These are phyloP conservation scores for Stenodera caucasica DNA, from an alignment of 2,888 invertebrate genomes.

Conservation along the genomic window DNA sequence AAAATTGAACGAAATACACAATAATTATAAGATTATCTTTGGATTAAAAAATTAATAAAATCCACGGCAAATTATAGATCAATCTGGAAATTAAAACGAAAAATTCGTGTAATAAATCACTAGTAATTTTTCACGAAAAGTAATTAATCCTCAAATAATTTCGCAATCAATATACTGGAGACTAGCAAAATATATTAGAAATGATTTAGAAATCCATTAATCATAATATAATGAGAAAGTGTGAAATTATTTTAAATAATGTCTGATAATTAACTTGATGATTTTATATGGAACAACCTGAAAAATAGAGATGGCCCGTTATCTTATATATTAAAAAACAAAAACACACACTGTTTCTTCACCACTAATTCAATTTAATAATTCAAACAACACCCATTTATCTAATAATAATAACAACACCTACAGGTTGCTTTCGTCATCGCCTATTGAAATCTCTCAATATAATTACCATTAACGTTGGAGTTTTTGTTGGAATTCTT, in stretches of 20 bases:
- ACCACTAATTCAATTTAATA: conserved; percentile 5
- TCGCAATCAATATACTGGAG: conserved; percentile 9
- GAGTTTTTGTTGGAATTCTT: background rate
- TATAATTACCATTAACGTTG: too few relatives aligned
- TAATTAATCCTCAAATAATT: conserved; percentile 12
- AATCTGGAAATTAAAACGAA: conserved; percentile 10
- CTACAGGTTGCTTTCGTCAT: background rate
- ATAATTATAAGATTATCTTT: background rate
- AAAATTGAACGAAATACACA: too few relatives aligned
- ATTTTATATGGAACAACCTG: conserved; percentile 9
- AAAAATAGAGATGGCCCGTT: background rate
- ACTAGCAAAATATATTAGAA: conserved; percentile 1
- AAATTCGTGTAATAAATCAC: conserved; percentile 18
- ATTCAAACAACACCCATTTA: conserved; percentile 11
- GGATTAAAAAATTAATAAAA: conserved; percentile 4
- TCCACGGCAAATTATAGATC: conserved; percentile 12
- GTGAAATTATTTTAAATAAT: conserved; percentile 24
- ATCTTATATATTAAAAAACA: background rate
- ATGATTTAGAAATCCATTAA: conserved; percentile 20
- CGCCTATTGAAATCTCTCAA: background rate
- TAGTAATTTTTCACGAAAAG: conserved; percentile 5
- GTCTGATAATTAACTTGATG: conserved; percentile 17
- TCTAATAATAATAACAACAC: background rate
- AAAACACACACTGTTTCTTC: conserved; percentile 4
- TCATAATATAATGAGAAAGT: conserved; percentile 24